These are phyloP conservation scores for Channa maculata DNA, from an alignment of 2,113 vertebrate genomes.

Conservation along the genomic window DNA sequence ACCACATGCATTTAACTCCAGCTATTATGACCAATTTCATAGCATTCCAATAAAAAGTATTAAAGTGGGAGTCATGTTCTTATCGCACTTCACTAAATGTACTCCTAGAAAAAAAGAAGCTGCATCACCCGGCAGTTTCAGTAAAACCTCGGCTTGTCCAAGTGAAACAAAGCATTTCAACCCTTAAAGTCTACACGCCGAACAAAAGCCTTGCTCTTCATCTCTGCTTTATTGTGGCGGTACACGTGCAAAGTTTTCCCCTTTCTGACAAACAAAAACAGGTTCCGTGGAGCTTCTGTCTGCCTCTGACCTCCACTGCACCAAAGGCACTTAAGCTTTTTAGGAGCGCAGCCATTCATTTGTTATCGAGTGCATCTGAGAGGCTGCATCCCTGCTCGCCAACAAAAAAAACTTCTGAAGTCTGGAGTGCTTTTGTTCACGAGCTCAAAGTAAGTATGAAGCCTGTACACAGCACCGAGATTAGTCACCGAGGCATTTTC, in stretches of 20 bases:
- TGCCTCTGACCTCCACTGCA: conserved; percentile 16
- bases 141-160: conserved; percentile 7
- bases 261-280: neutral
- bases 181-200: conserved; percentile 22
- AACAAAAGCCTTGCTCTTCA: neutral
- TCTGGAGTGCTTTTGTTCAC: conserved; percentile 39
- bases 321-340: conserved; percentile 49
- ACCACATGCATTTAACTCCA: conserved; percentile 26
- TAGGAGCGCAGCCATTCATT: conserved; percentile 32
- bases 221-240: neutral
- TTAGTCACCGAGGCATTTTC: conserved; percentile 33
- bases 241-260: neutral
- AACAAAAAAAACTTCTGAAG: conserved; percentile 24
- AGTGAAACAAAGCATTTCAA: conserved; percentile 21
- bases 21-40: conserved; percentile 14
- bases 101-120: conserved; percentile 3
- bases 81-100: neutral
- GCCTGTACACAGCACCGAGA: conserved; percentile 20
- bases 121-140: conserved; percentile 4
- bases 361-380: conserved; percentile 30
- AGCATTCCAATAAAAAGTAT: conserved; percentile 3
- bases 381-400: conserved; percentile 14
- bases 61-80: conserved; percentile 9
- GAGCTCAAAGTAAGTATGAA: conserved; percentile 19
- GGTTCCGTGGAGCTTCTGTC: conserved; percentile 14